Conservation (phyloP, 2,888 invertebrate species). For the Ennomos fuscantarius region DNA sequence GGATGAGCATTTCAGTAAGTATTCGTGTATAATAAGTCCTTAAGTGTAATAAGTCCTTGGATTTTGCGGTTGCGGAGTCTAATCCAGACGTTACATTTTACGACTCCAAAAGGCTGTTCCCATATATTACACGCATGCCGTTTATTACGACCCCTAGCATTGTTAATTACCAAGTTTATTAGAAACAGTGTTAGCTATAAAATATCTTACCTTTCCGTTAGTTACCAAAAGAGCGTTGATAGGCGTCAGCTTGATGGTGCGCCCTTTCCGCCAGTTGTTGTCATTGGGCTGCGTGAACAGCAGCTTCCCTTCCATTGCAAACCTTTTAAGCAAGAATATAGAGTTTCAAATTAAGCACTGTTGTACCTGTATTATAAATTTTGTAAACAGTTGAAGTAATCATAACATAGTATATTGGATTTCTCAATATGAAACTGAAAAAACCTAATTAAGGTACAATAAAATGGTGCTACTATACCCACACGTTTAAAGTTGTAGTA, state of each 20-base stretch:
- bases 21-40: neutral
- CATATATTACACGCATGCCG: slow-evolving; percentile 22
- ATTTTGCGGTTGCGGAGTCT: slow-evolving; percentile 10
- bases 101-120: slow-evolving; percentile 28
- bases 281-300: slow-evolving; percentile 95
- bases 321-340: slow-evolving; percentile 74
- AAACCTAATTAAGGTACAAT: no score
- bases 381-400: no score
- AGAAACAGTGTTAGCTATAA: slow-evolving; percentile 19
- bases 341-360: slow-evolving; percentile 34
- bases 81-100: slow-evolving; percentile 28
- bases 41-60: slow-evolving; percentile 16
- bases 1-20: no score
- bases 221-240: slow-evolving; percentile 96
- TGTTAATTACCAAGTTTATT: slow-evolving; percentile 30
- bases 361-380: neutral
- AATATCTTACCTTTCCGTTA: slow-evolving; percentile 91
- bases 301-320: slow-evolving; percentile 95
- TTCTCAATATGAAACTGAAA: no score
- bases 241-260: slow-evolving; percentile 94
- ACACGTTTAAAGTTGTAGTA: no score
- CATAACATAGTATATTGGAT: no score
- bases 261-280: slow-evolving; percentile 95
- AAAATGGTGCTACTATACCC: no score
- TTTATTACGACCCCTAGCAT: slow-evolving; percentile 28